Evolutionary conservation across 2,797 vertebrate species (phyloP), one percentile per base, ranked within the genome.

Genomic region (Amniataba percoides): DNA sequence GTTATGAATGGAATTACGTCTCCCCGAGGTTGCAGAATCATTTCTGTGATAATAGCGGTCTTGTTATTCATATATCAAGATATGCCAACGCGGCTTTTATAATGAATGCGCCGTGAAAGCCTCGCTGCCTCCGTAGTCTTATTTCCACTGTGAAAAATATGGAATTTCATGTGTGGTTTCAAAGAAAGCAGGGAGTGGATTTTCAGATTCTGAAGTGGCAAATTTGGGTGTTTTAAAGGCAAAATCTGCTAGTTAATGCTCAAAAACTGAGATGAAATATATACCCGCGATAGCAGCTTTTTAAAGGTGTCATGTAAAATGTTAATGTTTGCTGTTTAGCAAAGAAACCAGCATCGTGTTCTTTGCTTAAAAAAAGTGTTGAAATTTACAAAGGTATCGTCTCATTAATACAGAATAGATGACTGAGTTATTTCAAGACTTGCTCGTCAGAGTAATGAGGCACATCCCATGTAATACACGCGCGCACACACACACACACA

Each of bases 401-500:
- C 79, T 86, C 82, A 80, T 89, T 87, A 81, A 77, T 81, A 53
- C 36, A 0, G 57, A 71, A 27, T 55, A 73, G 87, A 77, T 82
- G 77, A 71, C 68, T 14, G 61, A 77, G 87, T 85, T 87, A 76
- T 89, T 90, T 86, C 72, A 82, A 81, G 74, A 88, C 62, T 74
- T 19, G 71, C 75, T 84, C 73, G 76, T 90, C 77, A 82, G 78
- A 68, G 71, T 86, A 90, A 92, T 88, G 88, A 92, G 83, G 83
- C 87, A 14, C 76, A 66, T 83, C 73, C 64, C 49, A 14, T 77
- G 67, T 62, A 75, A 75, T 13, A 43, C 63, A 61, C 71, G 42
- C 72, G 61, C 57, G 57, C 55, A 7, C 45, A 57, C 51, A 42
- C 49, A 31, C 49, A 43, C 75, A 43, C 69, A 58, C 21, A 36